Evolutionary conservation across 2,888 invertebrate genomes (phyloP), one percentile per base, ranked within the genome.

Genomic region (Pyrgus malvae): DNA sequence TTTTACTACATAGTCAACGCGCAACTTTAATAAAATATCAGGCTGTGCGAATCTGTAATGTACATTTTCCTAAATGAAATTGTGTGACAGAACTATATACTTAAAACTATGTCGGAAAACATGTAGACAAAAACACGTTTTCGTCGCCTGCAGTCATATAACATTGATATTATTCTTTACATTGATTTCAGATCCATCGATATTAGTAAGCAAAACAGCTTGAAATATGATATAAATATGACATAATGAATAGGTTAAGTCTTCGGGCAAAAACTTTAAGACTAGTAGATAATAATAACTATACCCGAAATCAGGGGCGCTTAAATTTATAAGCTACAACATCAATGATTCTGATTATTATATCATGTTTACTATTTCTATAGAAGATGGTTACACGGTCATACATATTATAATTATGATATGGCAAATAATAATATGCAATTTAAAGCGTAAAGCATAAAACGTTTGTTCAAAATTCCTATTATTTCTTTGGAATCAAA

Each of bases 381-480:
- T 75, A 65, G 65, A n/a, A n/a, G n/a, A 74, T 65, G 76, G 73
- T 76, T 81, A 82, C 69, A 81, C 69, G 71, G 72, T 70, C 70
- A 67, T 72, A 76, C 23, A 49, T 38, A 57, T 14, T 41, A 25
- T 29, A 56, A 7, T 40, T 33, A 33, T 50, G 40, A 46, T 50
- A 53, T 60, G 64, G 65, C 68, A 72, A 76, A 76, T 68, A 56
- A 71, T 66, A 66, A 64, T 63, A 62, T 67, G 68, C 65, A 59
- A 64, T 66, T 67, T 69, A 70, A 66, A 69, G 65, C 68, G 60
- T 60, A 62, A 64, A 72, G 72, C 76, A 75, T 70, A 71, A 51
- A 56, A 74, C 78, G 76, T 78, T 84, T 83, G 84, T 86, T 85
- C 86, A 83, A 85, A 83, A 84, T 83, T 81, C 82, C 83, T 73